Evolutionary conservation across 2,888 invertebrate species (phyloP).

Genomic region (Cryptus viduatorius): DNA sequence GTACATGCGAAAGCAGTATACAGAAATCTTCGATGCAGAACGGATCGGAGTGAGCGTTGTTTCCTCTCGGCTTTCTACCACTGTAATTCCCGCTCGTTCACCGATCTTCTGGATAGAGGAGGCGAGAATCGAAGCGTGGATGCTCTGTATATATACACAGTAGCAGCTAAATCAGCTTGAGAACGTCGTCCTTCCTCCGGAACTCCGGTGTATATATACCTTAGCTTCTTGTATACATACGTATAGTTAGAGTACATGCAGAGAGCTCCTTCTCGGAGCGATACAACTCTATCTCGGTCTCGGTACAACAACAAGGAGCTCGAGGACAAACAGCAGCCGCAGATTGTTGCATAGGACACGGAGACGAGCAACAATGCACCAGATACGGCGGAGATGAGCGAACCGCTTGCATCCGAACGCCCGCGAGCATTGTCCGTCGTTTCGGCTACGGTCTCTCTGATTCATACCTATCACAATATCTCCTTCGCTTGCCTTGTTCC

Average conservation of each 20-base stretch:
- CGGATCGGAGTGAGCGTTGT: constrained; percentile 44
- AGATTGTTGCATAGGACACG: constrained; percentile 46
- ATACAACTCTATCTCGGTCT: constrained; percentile 35
- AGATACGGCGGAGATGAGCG: constrained; percentile 45
- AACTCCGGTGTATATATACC: constrained; percentile 7
- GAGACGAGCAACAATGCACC: constrained; percentile 55
- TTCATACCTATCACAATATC: constrained; percentile 43
- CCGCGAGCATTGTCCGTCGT: constrained; percentile 65
- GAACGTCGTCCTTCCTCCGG: constrained; percentile 40
- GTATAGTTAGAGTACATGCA: background rate
- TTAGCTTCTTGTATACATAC: background rate
- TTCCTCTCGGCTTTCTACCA: constrained; percentile 56
- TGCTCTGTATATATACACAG: constrained; percentile 40
- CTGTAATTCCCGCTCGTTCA: constrained; percentile 62
- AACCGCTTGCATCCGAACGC: constrained; percentile 28
- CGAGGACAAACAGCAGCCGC: constrained; percentile 35
- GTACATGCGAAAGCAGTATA: constrained; percentile 26
- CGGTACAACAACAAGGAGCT: constrained; percentile 47
- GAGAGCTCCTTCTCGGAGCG: background rate
- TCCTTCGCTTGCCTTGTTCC: constrained; percentile 6
- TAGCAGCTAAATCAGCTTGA: constrained; percentile 40
- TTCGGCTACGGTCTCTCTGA: constrained; percentile 47
- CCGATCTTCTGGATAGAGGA: constrained; percentile 18
- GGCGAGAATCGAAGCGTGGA: constrained; percentile 45
- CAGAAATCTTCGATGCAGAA: constrained; percentile 54